Evolutionary conservation across 2,113 vertebrate genomes (phyloP).

Genomic region (Oreochromis spilurus): DNA sequence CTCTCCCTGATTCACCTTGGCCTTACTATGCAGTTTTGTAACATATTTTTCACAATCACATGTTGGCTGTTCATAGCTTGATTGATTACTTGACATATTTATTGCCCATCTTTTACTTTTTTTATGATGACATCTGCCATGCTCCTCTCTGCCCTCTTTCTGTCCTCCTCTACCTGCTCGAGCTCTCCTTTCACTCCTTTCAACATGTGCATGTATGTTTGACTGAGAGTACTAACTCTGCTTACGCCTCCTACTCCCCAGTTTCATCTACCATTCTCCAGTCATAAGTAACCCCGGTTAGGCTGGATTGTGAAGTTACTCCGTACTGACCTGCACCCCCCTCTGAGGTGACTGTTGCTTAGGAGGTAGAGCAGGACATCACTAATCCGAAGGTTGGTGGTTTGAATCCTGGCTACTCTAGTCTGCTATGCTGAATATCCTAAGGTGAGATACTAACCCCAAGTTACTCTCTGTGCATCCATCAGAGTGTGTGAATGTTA

Average conservation of each 20-base stretch:
- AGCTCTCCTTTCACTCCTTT: not conserved
- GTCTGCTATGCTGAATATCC: not conserved
- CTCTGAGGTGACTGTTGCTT: fast-evolving
- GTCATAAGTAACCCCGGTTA: not conserved
- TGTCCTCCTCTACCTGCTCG: not conserved
- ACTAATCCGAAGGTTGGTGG: not conserved
- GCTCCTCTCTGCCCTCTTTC: not conserved
- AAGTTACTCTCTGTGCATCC: not conserved
- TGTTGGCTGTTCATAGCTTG: not conserved
- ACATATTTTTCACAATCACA: not conserved
- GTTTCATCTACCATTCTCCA: not conserved
- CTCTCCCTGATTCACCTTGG: not conserved
- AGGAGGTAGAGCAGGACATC: not conserved
- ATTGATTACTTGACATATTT: not conserved
- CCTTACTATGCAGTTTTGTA: not conserved
- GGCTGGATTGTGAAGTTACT: fast-evolving
- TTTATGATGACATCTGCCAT: not conserved
- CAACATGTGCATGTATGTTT: not conserved
- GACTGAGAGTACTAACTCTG: not conserved
- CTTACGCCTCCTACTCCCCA: not conserved
- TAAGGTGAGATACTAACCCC: not conserved
- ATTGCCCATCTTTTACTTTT: not conserved
- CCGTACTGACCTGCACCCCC: not conserved
- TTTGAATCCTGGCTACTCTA: not conserved
- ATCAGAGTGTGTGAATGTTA: not conserved